phyloP scores from a whole-genome alignment of 2,797 vertebrate species.

The Tokudaia muenninki region DNA sequence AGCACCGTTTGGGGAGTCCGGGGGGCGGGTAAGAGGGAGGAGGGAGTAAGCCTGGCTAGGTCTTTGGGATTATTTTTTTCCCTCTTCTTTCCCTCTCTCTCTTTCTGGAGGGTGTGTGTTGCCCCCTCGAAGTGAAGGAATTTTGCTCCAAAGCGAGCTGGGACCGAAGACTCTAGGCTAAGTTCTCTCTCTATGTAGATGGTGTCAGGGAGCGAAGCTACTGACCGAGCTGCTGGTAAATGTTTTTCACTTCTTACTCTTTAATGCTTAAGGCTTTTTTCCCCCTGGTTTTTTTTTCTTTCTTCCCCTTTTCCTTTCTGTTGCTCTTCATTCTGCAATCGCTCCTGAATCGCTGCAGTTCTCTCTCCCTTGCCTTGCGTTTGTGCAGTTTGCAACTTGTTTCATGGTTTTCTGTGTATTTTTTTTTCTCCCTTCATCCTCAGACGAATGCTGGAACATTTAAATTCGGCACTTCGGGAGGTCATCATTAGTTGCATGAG shows the following conservation, averaged over 20 bases:
- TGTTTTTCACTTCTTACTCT: slow-evolving; percentile 86
- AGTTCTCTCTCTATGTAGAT: slow-evolving; percentile 88
- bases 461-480: slow-evolving; percentile 87
- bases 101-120: slow-evolving; percentile 81
- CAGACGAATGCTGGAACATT: slow-evolving; percentile 81
- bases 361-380: slow-evolving; percentile 68
- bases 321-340: slow-evolving; percentile 77
- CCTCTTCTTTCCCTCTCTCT: slow-evolving; percentile 74
- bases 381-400: slow-evolving; percentile 87
- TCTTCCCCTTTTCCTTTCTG: slow-evolving; percentile 63
- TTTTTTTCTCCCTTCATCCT: slow-evolving; percentile 75
- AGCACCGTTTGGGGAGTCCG: slow-evolving; percentile 82
- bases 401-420: slow-evolving; percentile 77
- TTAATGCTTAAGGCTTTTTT: slow-evolving; percentile 83
- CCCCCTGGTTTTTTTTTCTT: background rate
- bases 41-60: slow-evolving; percentile 75
- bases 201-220: slow-evolving; percentile 87
- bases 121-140: slow-evolving; percentile 88
- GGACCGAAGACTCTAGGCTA: slow-evolving; percentile 85
- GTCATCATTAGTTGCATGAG: slow-evolving; percentile 88
- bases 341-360: slow-evolving; percentile 83
- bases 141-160: slow-evolving; percentile 85
- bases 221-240: slow-evolving; percentile 89
- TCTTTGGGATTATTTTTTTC: slow-evolving; percentile 79
- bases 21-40: slow-evolving; percentile 79